Evolutionary conservation across 2,797 vertebrate genomes (phyloP).

Genomic region (Loris lydekkerianus): DNA sequence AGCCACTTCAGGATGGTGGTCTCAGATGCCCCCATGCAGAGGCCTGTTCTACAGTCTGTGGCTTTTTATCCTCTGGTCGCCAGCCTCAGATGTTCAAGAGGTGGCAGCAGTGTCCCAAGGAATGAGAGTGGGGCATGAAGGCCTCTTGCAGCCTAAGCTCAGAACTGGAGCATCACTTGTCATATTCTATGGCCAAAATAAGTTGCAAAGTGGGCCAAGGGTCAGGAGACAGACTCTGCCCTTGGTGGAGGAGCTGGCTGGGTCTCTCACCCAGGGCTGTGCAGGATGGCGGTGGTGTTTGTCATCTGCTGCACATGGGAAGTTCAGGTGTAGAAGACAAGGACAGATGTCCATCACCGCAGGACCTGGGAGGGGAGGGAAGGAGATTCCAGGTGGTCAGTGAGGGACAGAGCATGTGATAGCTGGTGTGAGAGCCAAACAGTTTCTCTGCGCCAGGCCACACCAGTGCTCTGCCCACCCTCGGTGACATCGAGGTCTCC

Average conservation of each 20-base stretch:
- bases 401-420: accelerated
- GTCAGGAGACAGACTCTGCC: not conserved
- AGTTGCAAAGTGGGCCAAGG: not conserved
- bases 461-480: not conserved
- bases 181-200: too few species aligned
- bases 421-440: not conserved
- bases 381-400: not conserved
- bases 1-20: accelerated
- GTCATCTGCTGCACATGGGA: not conserved
- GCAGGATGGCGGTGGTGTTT: accelerated
- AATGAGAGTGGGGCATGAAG: accelerated
- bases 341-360: not conserved
- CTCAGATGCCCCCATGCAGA: accelerated
- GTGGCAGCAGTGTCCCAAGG: not conserved
- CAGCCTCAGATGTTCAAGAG: too few species aligned
- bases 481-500: not conserved
- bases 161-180: not conserved
- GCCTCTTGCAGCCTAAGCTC: not conserved
- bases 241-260: not conserved
- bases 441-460: not conserved
- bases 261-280: too few species aligned
- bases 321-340: not conserved
- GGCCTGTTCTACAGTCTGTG: not conserved
- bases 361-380: not conserved
- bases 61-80: not conserved